Evolutionary conservation across 1,140 invertebrate species (phyloP).

Genomic region (Pteromalus puparum): DNA sequence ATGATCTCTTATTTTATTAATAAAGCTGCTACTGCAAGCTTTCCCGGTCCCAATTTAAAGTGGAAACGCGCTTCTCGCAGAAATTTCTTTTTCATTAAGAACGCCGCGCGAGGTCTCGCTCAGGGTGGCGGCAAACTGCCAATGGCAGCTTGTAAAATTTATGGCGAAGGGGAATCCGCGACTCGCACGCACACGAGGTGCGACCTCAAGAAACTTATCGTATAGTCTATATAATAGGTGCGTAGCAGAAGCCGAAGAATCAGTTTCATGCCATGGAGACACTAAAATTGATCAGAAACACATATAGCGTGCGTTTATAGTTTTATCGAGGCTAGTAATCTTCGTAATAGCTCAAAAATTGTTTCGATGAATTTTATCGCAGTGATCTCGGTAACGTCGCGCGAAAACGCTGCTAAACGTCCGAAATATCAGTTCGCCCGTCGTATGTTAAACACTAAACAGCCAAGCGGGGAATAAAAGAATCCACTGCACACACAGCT

Average conservation of each 20-base stretch:
- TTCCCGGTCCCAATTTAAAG: slow-evolving; percentile 59
- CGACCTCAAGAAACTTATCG: not conserved
- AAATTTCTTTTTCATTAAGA: slow-evolving; percentile 50
- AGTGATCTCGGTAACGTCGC: not conserved
- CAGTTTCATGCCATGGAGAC: not conserved
- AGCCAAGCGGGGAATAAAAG: not conserved
- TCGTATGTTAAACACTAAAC: no score
- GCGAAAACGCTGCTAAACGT: not conserved
- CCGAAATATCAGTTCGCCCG: not conserved
- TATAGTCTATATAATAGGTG: no score
- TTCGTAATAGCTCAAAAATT: no score
- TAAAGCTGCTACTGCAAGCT: slow-evolving; percentile 49
- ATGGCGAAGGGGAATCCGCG: not conserved
- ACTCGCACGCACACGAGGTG: not conserved
- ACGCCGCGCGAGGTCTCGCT: not conserved
- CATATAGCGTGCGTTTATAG: no score
- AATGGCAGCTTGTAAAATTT: slow-evolving; percentile 15
- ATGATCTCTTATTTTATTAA: slow-evolving; percentile 62
- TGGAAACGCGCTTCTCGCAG: slow-evolving; percentile 3
- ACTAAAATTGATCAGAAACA: no score
- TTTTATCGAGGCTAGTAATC: no score
- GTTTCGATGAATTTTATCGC: no score
- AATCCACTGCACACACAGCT: not conserved
- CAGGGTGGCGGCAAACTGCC: slow-evolving; percentile 10
- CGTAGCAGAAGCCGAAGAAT: not conserved